Evolutionary conservation across 1,140 invertebrate species (phyloP).

Genomic region (Globodera rostochiensis): DNA sequence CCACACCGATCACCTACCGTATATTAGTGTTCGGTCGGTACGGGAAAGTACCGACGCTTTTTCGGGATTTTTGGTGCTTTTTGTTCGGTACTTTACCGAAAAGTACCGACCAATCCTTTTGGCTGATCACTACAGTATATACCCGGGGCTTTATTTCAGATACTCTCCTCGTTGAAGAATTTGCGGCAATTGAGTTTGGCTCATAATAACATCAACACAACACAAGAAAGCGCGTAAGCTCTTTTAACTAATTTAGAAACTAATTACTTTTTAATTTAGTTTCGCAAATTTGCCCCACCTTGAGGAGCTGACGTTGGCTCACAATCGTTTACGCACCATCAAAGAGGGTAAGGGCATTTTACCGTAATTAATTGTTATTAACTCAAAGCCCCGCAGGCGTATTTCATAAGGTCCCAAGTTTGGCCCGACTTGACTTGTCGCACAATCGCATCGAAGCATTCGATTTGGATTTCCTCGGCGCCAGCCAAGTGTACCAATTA

Average conservation of each 20-base stretch:
- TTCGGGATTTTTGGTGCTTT: too few species aligned
- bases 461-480: conserved; percentile 37
- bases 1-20: too few species aligned
- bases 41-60: too few species aligned
- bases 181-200: conserved; percentile 35
- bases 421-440: conserved; percentile 34
- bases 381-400: not conserved
- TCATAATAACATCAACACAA: conserved; percentile 36
- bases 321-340: conserved; percentile 37
- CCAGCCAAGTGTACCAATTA: conserved; percentile 22
- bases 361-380: not conserved
- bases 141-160: conserved; percentile 13
- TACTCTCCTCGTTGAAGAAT: conserved; percentile 30
- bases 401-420: conserved; percentile 35
- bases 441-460: conserved; percentile 41
- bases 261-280: not conserved
- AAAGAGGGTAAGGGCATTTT: conserved; percentile 15
- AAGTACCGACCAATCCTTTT: not conserved
- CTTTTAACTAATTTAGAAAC: not conserved
- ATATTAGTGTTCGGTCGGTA: not conserved
- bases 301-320: conserved; percentile 32
- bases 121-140: not conserved
- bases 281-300: conserved; percentile 39
- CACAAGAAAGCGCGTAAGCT: conserved; percentile 19
- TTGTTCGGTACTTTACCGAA: too few species aligned